A percentile compares a stretch with the other conserved stretches of the same genome.
Evolutionary conservation across 2,888 invertebrate species (phyloP).

Genomic region (Campoplex nolae): DNA sequence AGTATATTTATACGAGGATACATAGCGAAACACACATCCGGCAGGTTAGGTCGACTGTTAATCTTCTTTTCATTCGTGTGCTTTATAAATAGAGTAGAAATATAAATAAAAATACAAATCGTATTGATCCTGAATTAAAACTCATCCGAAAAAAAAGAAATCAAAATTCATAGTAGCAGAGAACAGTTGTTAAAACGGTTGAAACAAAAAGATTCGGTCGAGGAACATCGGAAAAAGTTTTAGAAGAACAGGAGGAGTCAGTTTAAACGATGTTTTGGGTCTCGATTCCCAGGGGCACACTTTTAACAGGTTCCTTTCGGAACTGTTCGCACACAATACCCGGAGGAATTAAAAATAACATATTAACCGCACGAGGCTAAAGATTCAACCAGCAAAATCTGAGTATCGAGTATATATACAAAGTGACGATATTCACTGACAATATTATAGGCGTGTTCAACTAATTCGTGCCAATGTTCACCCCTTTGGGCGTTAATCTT

Average conservation of each 20-base stretch:
- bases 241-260: background rate
- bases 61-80: conserved; percentile 59
- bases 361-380: conserved; percentile 46
- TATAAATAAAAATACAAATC: conserved; percentile 37
- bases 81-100: conserved; percentile 43
- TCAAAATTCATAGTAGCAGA: background rate
- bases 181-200: background rate
- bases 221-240: background rate
- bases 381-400: conserved; percentile 8
- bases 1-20: conserved; percentile 20
- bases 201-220: background rate
- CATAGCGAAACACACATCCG: conserved; percentile 56
- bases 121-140: background rate
- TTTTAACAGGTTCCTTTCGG: conserved; percentile 48
- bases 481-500: conserved; percentile 66
- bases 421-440: conserved; percentile 37
- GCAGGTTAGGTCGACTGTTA: conserved; percentile 53
- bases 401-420: conserved; percentile 29
- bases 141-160: background rate
- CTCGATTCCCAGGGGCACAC: conserved; percentile 44
- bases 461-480: conserved; percentile 74
- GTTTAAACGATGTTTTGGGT: conserved; percentile 47
- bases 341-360: conserved; percentile 62
- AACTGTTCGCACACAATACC: conserved; percentile 61
- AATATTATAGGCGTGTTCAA: conserved; percentile 52